Base-by-base conservation (phyloP, 2,113 vertebrate genomes). In the Odontophorus gujanensis region DNA sequence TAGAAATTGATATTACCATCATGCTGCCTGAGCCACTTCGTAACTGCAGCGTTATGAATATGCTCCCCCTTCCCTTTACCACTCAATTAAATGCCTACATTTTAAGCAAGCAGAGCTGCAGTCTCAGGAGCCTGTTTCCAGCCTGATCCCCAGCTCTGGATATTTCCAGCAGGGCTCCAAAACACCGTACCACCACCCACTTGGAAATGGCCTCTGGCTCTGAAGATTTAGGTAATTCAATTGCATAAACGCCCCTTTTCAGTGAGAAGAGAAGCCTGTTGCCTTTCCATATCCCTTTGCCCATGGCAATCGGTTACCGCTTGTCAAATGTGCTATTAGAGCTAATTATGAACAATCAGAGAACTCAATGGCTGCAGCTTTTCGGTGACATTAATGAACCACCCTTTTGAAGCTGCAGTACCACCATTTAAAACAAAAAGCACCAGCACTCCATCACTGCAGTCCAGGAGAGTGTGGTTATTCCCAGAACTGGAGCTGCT, bases 301-400 rank as follows among this genome's bases (percentile, higher is more conserved):
- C 87, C 76, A 40, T 40, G 87, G 90, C 89, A 94, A 91, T 93
- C 8, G 22, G 65, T 89, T 76, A 76, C 57, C 78, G 42, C 83
- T 92, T 97, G 95, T 90, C 75, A 94, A 89, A 82, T 3, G 36
- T 61, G 87, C 68, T 92, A 89, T 96, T 95, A 96, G 90, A 95
- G 93, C 89, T 95, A 95, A 97, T 96, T 96, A 96, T 22, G 58
- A 87, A 78, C 75, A 81, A 82, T 65, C 77, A 93, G 81, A 87
- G 65, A 87, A 81, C 38, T 92, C 88, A 71, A 69, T 30, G 82
- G 77, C 85, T 72, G 81, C 71, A 77, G 77, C 59, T 92, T 93
- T 90, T 63, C 81, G n/a, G 76, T 34, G 83, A 65, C 57, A 40
- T 47, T 16, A 93, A 62, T 5, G 48, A 95, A 85, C 40, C 42